Conservation (phyloP, 1,140 invertebrate species). For the Homarus americanus region DNA sequence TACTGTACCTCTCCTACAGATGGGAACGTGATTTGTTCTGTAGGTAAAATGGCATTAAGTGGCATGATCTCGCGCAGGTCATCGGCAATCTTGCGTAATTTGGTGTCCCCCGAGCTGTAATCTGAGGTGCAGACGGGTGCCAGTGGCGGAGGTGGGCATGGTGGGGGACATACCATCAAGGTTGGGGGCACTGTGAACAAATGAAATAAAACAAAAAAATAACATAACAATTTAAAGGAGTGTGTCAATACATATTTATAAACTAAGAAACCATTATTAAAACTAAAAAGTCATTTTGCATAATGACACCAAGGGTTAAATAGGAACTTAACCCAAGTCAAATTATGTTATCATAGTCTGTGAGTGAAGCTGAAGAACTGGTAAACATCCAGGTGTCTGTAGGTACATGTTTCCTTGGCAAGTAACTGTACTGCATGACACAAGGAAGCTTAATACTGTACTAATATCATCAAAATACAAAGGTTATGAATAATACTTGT, state of each 20-base stretch:
- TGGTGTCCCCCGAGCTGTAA: conserved; percentile 76
- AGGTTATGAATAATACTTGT: too few species aligned
- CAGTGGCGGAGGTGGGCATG: conserved; percentile 49
- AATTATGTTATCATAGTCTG: too few species aligned
- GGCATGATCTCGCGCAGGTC: conserved; percentile 81
- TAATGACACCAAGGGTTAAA: too few species aligned
- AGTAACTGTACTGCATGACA: too few species aligned
- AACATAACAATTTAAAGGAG: neutral
- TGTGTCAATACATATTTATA: neutral
- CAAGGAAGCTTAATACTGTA: too few species aligned
- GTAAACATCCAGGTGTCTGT: too few species aligned
- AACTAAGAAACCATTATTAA: neutral
- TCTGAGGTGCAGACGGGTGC: conserved; percentile 58
- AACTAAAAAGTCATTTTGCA: too few species aligned
- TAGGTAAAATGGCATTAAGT: conserved; percentile 80
- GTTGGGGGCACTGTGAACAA: conserved; percentile 47
- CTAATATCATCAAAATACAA: too few species aligned
- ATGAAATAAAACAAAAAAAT: neutral
- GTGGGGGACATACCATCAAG: conserved; percentile 55
- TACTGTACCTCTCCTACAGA: conserved; percentile 78
- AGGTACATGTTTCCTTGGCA: too few species aligned
- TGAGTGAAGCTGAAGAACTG: too few species aligned
- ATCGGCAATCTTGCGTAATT: conserved; percentile 80
- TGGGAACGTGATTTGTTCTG: conserved; percentile 81
- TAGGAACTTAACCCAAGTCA: too few species aligned